phyloP scores from a whole-genome alignment of 2,113 vertebrate species.

The Planiliza haematocheilus region DNA sequence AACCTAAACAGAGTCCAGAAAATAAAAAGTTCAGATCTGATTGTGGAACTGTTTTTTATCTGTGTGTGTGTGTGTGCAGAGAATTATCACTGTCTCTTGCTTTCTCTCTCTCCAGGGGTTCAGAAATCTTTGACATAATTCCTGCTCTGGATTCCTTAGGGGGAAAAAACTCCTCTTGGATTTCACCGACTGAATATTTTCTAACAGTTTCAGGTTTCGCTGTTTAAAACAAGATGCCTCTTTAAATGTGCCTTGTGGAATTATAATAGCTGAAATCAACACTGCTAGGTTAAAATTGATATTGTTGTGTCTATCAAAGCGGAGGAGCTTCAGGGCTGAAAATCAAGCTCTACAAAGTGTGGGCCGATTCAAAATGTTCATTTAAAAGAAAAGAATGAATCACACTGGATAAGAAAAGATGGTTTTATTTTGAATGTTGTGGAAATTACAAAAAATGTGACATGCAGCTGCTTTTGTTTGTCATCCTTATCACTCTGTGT shows the following conservation, averaged over 20 bases:
- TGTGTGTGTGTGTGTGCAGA: too few relatives aligned
- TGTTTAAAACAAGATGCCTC: constrained; percentile 11
- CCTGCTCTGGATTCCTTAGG: constrained; percentile 31
- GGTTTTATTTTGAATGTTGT: too few relatives aligned
- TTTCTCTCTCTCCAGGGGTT: constrained; percentile 19
- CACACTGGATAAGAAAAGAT: too few relatives aligned
- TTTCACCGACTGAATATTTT: constrained; percentile 37
- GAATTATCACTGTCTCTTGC: background rate
- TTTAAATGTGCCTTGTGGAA: background rate
- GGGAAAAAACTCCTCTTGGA: constrained; percentile 18
- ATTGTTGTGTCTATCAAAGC: too few relatives aligned
- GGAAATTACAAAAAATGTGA: background rate
- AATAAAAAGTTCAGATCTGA: too few relatives aligned
- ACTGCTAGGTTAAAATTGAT: background rate
- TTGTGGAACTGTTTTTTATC: too few relatives aligned
- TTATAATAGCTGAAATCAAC: background rate
- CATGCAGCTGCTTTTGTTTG: background rate
- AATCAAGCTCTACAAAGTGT: too few relatives aligned
- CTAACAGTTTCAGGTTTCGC: constrained; percentile 33
- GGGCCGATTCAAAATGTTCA: too few relatives aligned
- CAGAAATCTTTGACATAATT: constrained; percentile 47
- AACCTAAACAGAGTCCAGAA: too few relatives aligned
- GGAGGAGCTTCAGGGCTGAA: too few relatives aligned
- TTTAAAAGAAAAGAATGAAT: too few relatives aligned
- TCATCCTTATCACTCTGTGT: background rate